Evolutionary conservation across 1,140 invertebrate species (phyloP).

Genomic region (Drosophila biarmipes): DNA sequence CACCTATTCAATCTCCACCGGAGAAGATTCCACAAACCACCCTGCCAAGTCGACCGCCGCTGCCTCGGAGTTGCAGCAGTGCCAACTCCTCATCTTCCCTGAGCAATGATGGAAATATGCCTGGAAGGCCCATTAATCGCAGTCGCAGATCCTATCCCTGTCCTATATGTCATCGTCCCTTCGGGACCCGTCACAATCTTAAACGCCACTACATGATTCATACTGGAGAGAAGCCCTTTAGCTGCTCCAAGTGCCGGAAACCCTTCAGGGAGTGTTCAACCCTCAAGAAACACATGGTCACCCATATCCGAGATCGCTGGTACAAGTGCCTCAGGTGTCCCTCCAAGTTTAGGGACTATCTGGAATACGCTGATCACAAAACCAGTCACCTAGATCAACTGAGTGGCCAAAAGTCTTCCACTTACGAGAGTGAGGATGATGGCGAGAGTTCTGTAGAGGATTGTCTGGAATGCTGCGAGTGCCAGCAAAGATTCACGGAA

Average conservation of each 20-base stretch:
- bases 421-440: conserved; percentile 61
- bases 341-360: conserved; percentile 67
- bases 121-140: conserved; percentile 7
- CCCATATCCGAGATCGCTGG: conserved; percentile 74
- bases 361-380: conserved; percentile 74
- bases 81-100: conserved; percentile 71
- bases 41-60: conserved; percentile 32
- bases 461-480: conserved; percentile 78
- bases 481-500: conserved; percentile 68
- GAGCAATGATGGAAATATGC: conserved; percentile 52
- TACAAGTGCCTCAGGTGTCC: conserved; percentile 76
- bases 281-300: conserved; percentile 80
- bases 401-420: conserved; percentile 10
- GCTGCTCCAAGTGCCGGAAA: conserved; percentile 76
- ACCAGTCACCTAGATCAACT: conserved; percentile 36
- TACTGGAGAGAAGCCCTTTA: conserved; percentile 80
- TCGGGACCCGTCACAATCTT: conserved; percentile 81
- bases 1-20: conserved; percentile 8
- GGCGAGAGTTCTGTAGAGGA: conserved; percentile 64
- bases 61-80: conserved; percentile 59
- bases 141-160: conserved; percentile 65
- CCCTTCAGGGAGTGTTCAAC: conserved; percentile 81
- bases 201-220: conserved; percentile 84
- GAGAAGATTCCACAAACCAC: conserved; percentile 8
- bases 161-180: conserved; percentile 74